Base-by-base conservation (phyloP, 2,113 vertebrate species). In the Macaca mulatta region DNA sequence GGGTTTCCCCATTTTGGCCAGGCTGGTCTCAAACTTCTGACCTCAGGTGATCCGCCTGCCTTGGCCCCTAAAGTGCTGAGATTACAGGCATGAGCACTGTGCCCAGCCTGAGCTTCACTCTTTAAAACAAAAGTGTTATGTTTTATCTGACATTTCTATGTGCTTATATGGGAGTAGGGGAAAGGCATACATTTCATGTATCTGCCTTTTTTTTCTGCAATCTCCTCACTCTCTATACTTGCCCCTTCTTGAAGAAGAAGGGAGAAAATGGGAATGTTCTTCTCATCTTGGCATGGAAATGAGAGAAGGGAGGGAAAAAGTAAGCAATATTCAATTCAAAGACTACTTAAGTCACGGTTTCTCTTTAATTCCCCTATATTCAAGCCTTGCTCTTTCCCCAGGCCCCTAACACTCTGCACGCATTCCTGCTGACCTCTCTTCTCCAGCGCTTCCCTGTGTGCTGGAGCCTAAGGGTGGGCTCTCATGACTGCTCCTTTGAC, bases 401-500 rank as follows among this genome's bases (percentile, higher is more conserved):
- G 45, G 9, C 12, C 23, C 20, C 35, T 40, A 18, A 61, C 20
- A 4, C 11, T 18, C 82, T 88, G 38, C 5, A 11, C 40, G 6
- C 48, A 4, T 88, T 45, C n/a, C 30, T 83, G 20, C 45, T 48
- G 83, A 61, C n/a, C 32, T 61, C n/a, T 86, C 40, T 77, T 75
- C 18, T 32, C 20, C 20, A 78, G 50, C 57, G 9, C 67, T 78
- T 40, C 35, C 43, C 57, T 75, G 2, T 45, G 57, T 50, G 40
- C 75, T 79, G 45, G 77, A 79, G 45, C 30, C 30, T 45, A 30
- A 89, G 61, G 67, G 55, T 84, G 94, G 38, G 13, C 83, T 97
- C 88, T 98, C 55, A 95, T 59, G 43, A 48, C 81, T 90, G 14
- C 23, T 89, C 90, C 55, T 97, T 97, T 43, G n/a, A 79, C 67